Base-by-base conservation (phyloP, 1,140 invertebrate species). In the Melanaphis sacchari region DNA sequence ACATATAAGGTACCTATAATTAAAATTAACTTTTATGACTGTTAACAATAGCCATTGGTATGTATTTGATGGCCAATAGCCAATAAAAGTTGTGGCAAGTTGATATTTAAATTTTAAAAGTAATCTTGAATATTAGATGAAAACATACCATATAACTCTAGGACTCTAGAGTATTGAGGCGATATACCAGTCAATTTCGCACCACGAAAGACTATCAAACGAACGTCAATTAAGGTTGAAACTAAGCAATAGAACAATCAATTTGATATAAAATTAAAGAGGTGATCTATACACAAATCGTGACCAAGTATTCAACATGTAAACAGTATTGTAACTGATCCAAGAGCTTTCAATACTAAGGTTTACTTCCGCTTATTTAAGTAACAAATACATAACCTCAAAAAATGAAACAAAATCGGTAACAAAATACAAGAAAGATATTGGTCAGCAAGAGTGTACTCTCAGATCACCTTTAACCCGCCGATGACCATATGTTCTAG, bases 1-100 rank as follows among this genome's bases (percentile, higher is more conserved):
- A 90, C 4, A 26, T 1, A 66, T 66, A 41, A 41, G 11, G 66
- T 90, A 90, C 89, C 89, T 90, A 36, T 9, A 66, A 54, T 90
- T 90, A 90, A 90, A 90, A 66, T 90, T 90, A 90, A 90, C 89
- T 90, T 90, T 90, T n/a, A 66, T 59, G 54, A 43, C 26, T 41
- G 24, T 90, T 66, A 90, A 90, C 89, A 89, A 89, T 89, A 59
- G 89, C 26, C 38, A 41, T 41, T 90, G 89, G 89, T 90, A 66
- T 90, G 89, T 54, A 31, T 41, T 49, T 31, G 2, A 90, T 90
- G 89, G 89, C 89, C 15, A 41, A 90, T 66, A 31, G 89, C 89
- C 89, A 90, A 90, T 59, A 59, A 40, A 66, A n/a, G 89, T 41
- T 18, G 24, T 41, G 26, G 31, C 4, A 41, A 41, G 26, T 24